Conservation (phyloP, 2,888 invertebrate species). For the Philopedon plagiatum region DNA sequence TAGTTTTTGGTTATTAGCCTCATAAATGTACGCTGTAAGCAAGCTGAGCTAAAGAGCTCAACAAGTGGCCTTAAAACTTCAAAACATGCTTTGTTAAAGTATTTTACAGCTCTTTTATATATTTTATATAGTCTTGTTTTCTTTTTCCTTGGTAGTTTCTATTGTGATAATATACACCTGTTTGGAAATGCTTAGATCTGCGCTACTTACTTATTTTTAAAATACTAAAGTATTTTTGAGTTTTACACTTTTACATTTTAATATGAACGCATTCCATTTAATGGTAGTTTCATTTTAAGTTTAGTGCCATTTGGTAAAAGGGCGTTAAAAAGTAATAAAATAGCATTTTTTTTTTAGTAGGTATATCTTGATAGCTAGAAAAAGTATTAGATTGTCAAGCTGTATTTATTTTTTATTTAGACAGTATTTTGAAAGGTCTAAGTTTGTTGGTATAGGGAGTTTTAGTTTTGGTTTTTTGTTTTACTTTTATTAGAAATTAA, state of each 20-base stretch:
- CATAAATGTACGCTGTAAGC: conserved; percentile 52
- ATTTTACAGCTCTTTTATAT: conserved; percentile 53
- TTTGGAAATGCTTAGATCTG: conserved; percentile 39
- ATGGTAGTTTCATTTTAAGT: conserved; percentile 59
- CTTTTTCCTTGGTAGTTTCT: conserved; percentile 49
- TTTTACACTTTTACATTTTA: conserved; percentile 32
- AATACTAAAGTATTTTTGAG: conserved; percentile 17
- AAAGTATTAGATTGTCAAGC: conserved; percentile 32
- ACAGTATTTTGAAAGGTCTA: conserved; percentile 40
- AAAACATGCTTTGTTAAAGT: conserved; percentile 43
- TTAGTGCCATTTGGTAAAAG: conserved; percentile 63
- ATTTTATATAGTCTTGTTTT: conserved; percentile 54
- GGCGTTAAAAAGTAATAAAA: conserved; percentile 50
- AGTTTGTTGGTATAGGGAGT: conserved; percentile 31
- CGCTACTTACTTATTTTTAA: conserved; percentile 18
- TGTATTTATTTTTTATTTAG: conserved; percentile 32
- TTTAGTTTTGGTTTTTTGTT: conserved; percentile 29
- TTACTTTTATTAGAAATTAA: conserved; percentile 6
- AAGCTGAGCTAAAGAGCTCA: conserved; percentile 50
- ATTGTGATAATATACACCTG: conserved; percentile 54
- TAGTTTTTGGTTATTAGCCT: conserved; percentile 17
- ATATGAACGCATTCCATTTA: conserved; percentile 60
- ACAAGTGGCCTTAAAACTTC: conserved; percentile 58
- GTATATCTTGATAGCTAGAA: conserved; percentile 16
- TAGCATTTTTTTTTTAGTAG: conserved; percentile 35